Evolutionary conservation across 2,888 invertebrate genomes (phyloP), one percentile per base, ranked within the genome.

Genomic region (Cephus sareptanus): DNA sequence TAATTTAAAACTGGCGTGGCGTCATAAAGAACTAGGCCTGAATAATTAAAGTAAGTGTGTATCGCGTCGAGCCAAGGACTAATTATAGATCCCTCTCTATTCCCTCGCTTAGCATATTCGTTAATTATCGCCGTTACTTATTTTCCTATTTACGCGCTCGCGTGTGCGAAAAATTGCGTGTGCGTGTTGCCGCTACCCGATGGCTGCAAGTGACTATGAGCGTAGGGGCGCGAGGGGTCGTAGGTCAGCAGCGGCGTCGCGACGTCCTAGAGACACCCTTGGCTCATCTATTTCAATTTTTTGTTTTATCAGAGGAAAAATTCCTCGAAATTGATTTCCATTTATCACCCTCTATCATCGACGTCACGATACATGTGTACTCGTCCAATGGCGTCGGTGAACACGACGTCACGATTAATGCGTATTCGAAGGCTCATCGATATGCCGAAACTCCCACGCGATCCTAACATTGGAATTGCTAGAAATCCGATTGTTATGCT

Each of bases 31-130:
- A 88, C 85, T 86, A 88, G 88, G 88, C 85, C 87, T 87, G 89
- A 86, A 88, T 88, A 88, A 89, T 89, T 88, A 88, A 88, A 84
- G 85, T 85, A 86, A 87, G 85, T 83, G 85, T 86, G 84, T 87
- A 87, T 87, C 87, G 85, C 87, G 79, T 83, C 81, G 80, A 82
- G 84, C 88, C 56, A 56, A 34, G 33, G 71, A 31, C 71, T 89
- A 89, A 89, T 89, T 89, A 89, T 87, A 88, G 87, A 81, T 85
- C 85, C 87, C 84, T 87, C 87, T 85, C 84, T 84, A 84, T 84
- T 88, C 85, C 31, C 71, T 71, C 4, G 86, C 87, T 89, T 89
- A 89, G 86, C 89, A 89, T 89, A 88, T 89, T 88, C 85, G 86
- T 89, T 89, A 89, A 89, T 89, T 90, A 89, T 88, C 86, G 83